Evolutionary conservation across 2,113 vertebrate species (phyloP), one percentile per base, ranked within the genome.

Genomic region (Trichomycterus rosablanca): DNA sequence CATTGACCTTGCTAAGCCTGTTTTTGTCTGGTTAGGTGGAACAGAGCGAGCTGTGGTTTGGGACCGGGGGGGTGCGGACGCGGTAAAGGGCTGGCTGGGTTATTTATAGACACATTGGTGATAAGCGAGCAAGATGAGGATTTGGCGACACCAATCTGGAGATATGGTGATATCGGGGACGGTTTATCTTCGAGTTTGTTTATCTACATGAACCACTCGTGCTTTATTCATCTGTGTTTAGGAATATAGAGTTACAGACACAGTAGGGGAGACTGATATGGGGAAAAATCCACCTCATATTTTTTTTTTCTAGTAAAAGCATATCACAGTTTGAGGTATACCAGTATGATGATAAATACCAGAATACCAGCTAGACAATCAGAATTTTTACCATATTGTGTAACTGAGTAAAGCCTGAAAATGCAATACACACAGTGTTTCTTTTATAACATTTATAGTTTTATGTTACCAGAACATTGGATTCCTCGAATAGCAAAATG

Each of bases 1-100:
- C 14, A 30, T 18, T 71, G 68, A 71, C 71, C 71, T 71, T 63
- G 65, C 40, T 23, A 54, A 54, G 39, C 60, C 62, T 70, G 72
- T 76, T 64, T 68, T 49, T 57, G 40, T 71, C 24, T 30, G 20
- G 44, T 43, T 69, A 63, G 49, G 34, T 57, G 46, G 39, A 26
- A 24, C 35, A 63, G 63, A 59, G 20, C 34, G 50, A 44, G 45
- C 20, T 48, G 44, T 26, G 15, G 22, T 42, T 32, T 23, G 12
- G 46, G 12, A 30, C 39, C 1, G 63, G 30, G 11, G 10, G 10
- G 19, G 53, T 6, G 23, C 19, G 39, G 22, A 35, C 16, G 45
- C n/a, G 7, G 19, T 4, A 34, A 40, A 34, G 62, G 45, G 61
- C 26, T 39, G 54, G 63, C 12, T 14, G 9, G 34, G 46, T 67